phyloP scores from a whole-genome alignment of 2,888 invertebrate genomes.

The Ernsta delagoae region DNA sequence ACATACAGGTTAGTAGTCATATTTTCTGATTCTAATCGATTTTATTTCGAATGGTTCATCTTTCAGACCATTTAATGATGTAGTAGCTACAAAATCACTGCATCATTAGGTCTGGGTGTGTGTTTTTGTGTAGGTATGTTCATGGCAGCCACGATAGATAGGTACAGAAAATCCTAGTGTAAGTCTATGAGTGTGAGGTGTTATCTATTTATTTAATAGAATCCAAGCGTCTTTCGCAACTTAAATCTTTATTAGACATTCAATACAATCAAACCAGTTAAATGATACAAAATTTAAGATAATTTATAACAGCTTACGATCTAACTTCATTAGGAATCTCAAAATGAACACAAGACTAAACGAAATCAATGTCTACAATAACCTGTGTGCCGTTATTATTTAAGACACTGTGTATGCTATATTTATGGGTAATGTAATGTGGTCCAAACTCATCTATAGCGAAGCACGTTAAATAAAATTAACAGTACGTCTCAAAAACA shows the following conservation, averaged over 20 bases:
- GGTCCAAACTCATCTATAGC: constrained; percentile 8
- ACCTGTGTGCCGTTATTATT: constrained; percentile 7
- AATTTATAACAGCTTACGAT: constrained; percentile 24
- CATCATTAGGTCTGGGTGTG: too few species aligned
- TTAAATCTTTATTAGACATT: too few species aligned
- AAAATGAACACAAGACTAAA: constrained; percentile 53
- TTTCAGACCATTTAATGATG: too few species aligned
- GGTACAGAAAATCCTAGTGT: too few species aligned
- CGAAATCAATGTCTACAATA: constrained; percentile 41
- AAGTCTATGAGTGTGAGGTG: too few species aligned
- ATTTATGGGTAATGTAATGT: not conserved
- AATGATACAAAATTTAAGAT: not conserved
- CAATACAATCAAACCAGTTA: not conserved
- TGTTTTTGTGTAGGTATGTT: too few species aligned
- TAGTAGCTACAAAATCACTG: too few species aligned
- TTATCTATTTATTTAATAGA: too few species aligned
- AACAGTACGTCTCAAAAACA: constrained; percentile 13
- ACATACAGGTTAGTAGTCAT: not conserved
- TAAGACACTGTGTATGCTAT: not conserved
- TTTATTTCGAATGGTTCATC: too few species aligned
- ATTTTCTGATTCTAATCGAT: too few species aligned
- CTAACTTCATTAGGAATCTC: constrained; percentile 66
- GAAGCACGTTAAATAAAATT: constrained; percentile 4
- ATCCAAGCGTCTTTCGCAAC: too few species aligned
- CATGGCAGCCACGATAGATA: too few species aligned